Evolutionary conservation across 2,888 invertebrate genomes (phyloP).

Genomic region (Hyppa rectilinea): DNA sequence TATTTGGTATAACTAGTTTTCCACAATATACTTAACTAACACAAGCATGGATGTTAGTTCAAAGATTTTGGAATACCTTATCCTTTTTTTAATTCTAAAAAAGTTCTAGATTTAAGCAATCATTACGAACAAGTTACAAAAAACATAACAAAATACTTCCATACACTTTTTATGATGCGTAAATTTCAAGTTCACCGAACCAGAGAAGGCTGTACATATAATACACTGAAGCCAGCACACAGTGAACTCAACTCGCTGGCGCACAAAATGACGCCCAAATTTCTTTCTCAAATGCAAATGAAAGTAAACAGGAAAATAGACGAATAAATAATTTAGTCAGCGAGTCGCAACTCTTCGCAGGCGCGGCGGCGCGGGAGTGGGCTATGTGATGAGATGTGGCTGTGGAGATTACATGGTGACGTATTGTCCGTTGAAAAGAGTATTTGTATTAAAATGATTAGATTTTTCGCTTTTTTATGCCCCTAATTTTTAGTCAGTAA

Average conservation of each 20-base stretch:
- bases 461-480: no score
- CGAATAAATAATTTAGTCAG: constrained; percentile 78
- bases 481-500: not conserved
- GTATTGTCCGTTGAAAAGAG: no score
- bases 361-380: constrained; percentile 3
- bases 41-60: no score
- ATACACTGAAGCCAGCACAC: constrained; percentile 10
- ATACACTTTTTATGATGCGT: not conserved
- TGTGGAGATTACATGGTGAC: not conserved
- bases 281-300: constrained; percentile 82
- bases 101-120: no score
- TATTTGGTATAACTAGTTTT: not conserved
- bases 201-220: constrained; percentile 19
- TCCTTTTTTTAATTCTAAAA: no score
- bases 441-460: no score
- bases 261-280: constrained; percentile 72
- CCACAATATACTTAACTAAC: no score
- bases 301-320: constrained; percentile 80
- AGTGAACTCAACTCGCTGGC: constrained; percentile 56
- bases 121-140: no score
- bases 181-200: constrained; percentile 11
- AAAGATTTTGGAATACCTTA: no score
- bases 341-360: constrained; percentile 72
- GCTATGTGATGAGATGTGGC: constrained; percentile 30
- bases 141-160: no score